A percentile compares a stretch with the other conserved stretches of the same genome.
Evolutionary conservation across 1,140 invertebrate genomes (phyloP).

Genomic region (Habropoda laboriosa): DNA sequence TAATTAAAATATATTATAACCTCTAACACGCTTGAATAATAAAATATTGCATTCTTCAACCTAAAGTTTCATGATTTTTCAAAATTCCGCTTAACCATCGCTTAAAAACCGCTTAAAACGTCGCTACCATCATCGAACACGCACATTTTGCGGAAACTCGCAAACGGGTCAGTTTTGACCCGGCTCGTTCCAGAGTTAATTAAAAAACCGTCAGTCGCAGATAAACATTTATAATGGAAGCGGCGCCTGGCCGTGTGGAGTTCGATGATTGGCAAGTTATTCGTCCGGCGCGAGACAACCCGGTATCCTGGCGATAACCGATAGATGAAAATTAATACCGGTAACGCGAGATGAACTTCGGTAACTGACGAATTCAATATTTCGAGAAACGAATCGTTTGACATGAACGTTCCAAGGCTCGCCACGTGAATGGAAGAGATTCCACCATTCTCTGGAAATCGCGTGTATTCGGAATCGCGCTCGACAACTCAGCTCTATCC

Average conservation of each 20-base stretch:
- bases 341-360: conserved; percentile 47
- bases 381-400: conserved; percentile 65
- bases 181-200: too few species aligned
- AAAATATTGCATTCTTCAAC: too few species aligned
- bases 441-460: conserved; percentile 59
- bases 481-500: conserved; percentile 52
- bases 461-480: conserved; percentile 58
- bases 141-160: too few species aligned
- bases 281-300: not conserved
- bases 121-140: too few species aligned
- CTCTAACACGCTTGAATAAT: too few species aligned
- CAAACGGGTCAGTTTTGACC: too few species aligned
- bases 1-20: too few species aligned
- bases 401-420: conserved; percentile 62
- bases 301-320: conserved; percentile 28
- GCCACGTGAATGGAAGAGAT: conserved; percentile 38
- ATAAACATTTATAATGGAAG: conserved; percentile 29
- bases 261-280: conserved; percentile 50
- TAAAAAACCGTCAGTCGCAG: conserved; percentile 1
- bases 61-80: too few species aligned
- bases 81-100: too few species aligned
- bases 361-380: conserved; percentile 65
- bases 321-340: conserved; percentile 59
- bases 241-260: not conserved
- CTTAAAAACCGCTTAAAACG: too few species aligned